Conservation (phyloP, 1,140 invertebrate species). For the Amyelois transitella region DNA sequence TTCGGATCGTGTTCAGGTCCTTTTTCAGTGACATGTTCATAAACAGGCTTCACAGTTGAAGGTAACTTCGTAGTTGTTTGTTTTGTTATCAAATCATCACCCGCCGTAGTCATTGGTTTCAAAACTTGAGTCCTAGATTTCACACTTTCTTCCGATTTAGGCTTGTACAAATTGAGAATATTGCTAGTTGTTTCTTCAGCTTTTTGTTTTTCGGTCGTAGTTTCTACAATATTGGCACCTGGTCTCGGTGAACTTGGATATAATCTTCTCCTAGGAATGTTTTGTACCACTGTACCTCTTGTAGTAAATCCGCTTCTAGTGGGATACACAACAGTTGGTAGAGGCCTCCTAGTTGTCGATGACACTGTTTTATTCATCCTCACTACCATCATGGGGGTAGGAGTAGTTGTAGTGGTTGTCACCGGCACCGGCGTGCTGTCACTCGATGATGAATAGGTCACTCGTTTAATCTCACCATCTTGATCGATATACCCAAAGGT, state of each 20-base stretch:
- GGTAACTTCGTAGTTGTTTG: conserved; percentile 54
- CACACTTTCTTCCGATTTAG: conserved; percentile 41
- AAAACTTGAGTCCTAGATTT: conserved; percentile 48
- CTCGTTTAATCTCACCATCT: conserved; percentile 85
- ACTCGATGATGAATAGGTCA: conserved; percentile 83
- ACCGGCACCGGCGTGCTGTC: conserved; percentile 70
- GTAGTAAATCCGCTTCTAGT: conserved; percentile 65
- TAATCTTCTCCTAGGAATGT: conserved; percentile 76
- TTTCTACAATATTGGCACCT: conserved; percentile 33
- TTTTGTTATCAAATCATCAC: conserved; percentile 52
- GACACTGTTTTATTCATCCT: conserved; percentile 67
- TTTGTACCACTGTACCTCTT: conserved; percentile 76
- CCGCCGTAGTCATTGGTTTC: conserved; percentile 39
- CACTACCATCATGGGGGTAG: conserved; percentile 54
- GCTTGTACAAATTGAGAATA: conserved; percentile 43
- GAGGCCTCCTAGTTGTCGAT: conserved; percentile 65
- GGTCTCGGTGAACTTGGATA: conserved; percentile 32
- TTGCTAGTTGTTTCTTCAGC: conserved; percentile 54
- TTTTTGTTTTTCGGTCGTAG: conserved; percentile 45
- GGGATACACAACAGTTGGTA: conserved; percentile 66
- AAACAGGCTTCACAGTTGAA: conserved; percentile 68
- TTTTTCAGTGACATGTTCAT: conserved; percentile 66
- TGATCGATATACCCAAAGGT: conserved; percentile 90
- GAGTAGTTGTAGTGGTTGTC: conserved; percentile 63
- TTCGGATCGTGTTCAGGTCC: conserved; percentile 39